Percentiles rank a stretch among this genome's conserved stretches.
phyloP scores from a whole-genome alignment of 2,113 vertebrate species.

The Rafetus swinhoei region DNA sequence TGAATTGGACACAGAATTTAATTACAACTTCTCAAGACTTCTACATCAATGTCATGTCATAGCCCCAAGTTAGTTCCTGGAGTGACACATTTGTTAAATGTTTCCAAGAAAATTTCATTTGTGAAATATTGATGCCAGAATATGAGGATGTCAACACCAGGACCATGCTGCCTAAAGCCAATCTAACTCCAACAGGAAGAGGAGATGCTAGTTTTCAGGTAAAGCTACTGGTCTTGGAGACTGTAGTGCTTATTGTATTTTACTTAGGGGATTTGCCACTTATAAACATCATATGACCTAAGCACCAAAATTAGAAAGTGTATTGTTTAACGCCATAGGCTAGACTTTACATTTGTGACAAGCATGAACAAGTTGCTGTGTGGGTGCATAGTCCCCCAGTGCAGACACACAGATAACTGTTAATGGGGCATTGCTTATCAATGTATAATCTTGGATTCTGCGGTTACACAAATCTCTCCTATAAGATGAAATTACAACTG shows the following conservation, averaged over 20 bases:
- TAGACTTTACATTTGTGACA: not conserved
- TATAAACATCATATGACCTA: not conserved
- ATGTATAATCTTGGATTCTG: not conserved
- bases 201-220: not conserved
- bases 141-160: not conserved
- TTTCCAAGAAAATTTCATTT: not conserved
- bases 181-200: not conserved
- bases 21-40: not conserved
- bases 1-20: not conserved
- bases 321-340: not conserved
- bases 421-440: not conserved
- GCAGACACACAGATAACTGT: not conserved
- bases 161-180: not conserved
- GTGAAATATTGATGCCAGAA: not conserved
- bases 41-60: not conserved
- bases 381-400: not conserved
- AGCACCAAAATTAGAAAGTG: accelerated
- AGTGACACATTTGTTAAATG: not conserved
- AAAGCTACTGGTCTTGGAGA: not conserved
- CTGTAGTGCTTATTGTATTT: accelerated
- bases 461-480: not conserved
- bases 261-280: not conserved
- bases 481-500: not conserved
- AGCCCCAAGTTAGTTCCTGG: not conserved
- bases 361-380: not conserved